Conservation (phyloP, 2,113 vertebrate genomes). For the Gila orcuttii region DNA sequence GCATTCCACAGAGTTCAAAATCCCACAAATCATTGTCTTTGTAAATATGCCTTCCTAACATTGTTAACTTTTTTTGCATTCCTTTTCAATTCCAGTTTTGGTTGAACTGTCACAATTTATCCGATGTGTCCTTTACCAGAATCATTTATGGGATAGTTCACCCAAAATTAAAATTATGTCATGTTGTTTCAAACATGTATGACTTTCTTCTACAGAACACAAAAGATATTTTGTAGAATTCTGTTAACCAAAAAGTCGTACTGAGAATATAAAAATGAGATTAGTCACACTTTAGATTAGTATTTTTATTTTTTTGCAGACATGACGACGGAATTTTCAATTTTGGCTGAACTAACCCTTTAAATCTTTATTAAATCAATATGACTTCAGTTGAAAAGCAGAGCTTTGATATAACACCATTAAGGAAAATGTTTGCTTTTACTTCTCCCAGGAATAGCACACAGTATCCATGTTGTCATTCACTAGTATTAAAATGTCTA, state of each 20-base stretch:
- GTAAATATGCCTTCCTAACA: neutral
- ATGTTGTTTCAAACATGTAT: neutral
- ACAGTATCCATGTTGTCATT: neutral
- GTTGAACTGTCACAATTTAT: neutral
- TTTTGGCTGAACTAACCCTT: neutral
- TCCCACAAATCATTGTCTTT: neutral
- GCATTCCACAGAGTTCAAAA: neutral
- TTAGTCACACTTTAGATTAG: neutral
- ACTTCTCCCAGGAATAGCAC: neutral
- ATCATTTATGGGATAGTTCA: too few relatives aligned
- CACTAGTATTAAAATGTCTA: constrained; percentile 21
- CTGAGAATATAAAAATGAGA: neutral
- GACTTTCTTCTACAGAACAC: neutral
- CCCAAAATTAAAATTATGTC: too few relatives aligned
- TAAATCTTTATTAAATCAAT: neutral
- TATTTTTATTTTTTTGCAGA: too few relatives aligned
- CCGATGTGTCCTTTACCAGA: too few relatives aligned
- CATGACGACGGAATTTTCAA: neutral
- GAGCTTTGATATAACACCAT: neutral
- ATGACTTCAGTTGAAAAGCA: neutral
- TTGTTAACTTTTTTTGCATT: neutral
- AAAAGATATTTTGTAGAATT: neutral
- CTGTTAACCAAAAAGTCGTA: neutral
- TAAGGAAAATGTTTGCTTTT: neutral
- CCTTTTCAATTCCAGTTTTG: neutral